Percentiles rank a stretch among this genome's conserved stretches.
Conservation (phyloP, 2,888 invertebrate genomes). For the Cephus runcator region DNA sequence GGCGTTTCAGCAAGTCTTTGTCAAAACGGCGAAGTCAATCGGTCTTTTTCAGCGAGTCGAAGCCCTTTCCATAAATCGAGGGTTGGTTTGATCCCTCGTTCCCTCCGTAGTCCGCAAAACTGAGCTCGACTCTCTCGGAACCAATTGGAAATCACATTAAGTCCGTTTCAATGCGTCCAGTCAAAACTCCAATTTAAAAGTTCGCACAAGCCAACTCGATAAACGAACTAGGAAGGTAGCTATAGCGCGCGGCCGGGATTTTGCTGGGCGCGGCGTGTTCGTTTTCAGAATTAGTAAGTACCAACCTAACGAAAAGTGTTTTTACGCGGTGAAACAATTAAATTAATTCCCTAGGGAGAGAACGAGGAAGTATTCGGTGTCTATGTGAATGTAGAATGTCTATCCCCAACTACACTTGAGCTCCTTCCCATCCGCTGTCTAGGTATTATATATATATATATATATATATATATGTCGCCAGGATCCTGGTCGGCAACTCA, state of each 20-base stretch:
- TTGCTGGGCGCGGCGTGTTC: background rate
- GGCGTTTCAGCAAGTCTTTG: constrained; percentile 42
- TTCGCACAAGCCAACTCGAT: constrained; percentile 36
- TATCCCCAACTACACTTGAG: background rate
- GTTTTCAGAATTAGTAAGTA: background rate
- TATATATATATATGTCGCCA: constrained; percentile 13
- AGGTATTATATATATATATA: constrained; percentile 1
- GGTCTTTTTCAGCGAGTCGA: constrained; percentile 35
- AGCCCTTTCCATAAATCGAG: background rate
- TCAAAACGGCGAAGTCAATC: constrained; percentile 43
- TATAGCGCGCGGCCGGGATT: background rate
- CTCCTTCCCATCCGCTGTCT: background rate
- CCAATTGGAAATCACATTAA: constrained; percentile 59
- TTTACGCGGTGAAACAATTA: background rate
- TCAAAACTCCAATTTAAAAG: constrained; percentile 62
- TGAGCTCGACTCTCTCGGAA: constrained; percentile 22
- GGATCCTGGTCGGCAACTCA: constrained; percentile 5
- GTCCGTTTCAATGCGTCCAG: constrained; percentile 56
- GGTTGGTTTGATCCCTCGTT: background rate
- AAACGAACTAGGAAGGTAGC: background rate
- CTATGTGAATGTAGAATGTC: background rate
- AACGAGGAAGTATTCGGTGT: background rate
- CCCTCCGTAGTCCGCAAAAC: background rate
- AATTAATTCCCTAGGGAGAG: background rate
- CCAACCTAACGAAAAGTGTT: background rate